These are phyloP conservation scores for Cyclina sinensis DNA, from an alignment of 1,140 invertebrate species.

Conservation along the genomic window DNA sequence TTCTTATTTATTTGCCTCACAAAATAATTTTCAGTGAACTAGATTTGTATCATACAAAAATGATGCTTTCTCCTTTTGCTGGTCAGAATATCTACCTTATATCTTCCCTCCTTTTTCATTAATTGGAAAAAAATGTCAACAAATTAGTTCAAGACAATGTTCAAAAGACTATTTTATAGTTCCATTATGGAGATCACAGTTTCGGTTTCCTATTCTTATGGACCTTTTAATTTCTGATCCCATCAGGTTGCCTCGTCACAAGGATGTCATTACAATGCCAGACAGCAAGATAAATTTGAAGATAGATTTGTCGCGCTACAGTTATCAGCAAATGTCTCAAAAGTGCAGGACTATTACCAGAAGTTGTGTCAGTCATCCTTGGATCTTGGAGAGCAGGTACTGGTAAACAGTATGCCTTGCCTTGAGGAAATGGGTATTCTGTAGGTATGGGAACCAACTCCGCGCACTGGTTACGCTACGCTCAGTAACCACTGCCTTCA, in stretches of 20 bases:
- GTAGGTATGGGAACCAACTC: too few relatives aligned
- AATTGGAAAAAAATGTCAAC: constrained; percentile 8
- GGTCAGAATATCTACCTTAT: not conserved
- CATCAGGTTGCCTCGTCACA: constrained; percentile 35
- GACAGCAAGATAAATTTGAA: not conserved
- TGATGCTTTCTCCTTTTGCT: constrained; percentile 42
- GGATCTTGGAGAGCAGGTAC: constrained; percentile 53
- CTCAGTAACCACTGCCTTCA: too few relatives aligned
- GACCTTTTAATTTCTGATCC: constrained; percentile 11
- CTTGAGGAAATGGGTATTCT: constrained; percentile 53
- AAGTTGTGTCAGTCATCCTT: constrained; percentile 32
- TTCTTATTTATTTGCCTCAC: constrained; percentile 67
- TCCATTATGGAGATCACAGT: not conserved
- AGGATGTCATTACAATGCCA: constrained; percentile 22
- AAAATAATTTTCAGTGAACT: not conserved
- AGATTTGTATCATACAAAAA: not conserved
- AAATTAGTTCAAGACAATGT: constrained; percentile 14
- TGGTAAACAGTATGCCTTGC: constrained; percentile 48
- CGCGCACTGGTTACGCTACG: too few relatives aligned
- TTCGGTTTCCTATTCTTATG: constrained; percentile 15
- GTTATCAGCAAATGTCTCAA: constrained; percentile 47
- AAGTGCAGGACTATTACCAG: constrained; percentile 40
- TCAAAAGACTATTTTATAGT: not conserved
- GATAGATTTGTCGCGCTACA: constrained; percentile 22
- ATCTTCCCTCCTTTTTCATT: constrained; percentile 30